These are phyloP conservation scores for Polydesmus complanatus DNA, from an alignment of 2,888 invertebrate genomes.

Conservation along the genomic window DNA sequence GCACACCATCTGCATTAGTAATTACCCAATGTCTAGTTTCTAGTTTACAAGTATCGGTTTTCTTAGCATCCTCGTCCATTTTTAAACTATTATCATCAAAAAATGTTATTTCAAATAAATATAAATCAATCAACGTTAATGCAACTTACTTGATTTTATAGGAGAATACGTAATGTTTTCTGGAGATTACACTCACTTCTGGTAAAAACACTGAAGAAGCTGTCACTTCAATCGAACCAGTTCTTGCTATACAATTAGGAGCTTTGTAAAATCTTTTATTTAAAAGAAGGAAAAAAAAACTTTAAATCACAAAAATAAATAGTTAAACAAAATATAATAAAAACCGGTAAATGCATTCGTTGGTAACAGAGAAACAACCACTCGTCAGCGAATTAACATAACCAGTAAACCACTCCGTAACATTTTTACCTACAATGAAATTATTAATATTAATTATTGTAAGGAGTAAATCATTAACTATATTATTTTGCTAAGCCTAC, in stretches of 20 bases:
- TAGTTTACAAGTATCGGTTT: conserved; percentile 25
- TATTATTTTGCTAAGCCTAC: no score
- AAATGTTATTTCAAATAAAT: conserved; percentile 9
- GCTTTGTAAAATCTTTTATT: conserved; percentile 22
- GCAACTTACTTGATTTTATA: conserved; percentile 26
- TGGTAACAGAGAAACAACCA: conserved; percentile 18
- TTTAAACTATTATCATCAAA: conserved; percentile 23
- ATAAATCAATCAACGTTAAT: conserved; percentile 4
- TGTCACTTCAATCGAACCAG: conserved; percentile 24
- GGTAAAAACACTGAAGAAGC: conserved; percentile 27
- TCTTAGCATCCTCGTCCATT: conserved; percentile 25
- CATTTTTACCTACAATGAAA: conserved; percentile 18
- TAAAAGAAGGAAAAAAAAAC: background rate
- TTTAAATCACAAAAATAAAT: no score
- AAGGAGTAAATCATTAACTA: no score
- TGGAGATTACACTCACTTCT: conserved; percentile 24
- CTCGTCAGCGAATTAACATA: conserved; percentile 19
- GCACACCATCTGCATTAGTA: conserved; percentile 25
- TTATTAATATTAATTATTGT: no score
- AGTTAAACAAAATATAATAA: no score
- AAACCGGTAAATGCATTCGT: conserved; percentile 20
- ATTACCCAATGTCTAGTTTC: conserved; percentile 28
- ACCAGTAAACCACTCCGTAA: conserved; percentile 20
- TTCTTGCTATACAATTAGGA: conserved; percentile 23
- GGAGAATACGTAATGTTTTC: conserved; percentile 24